Evolutionary conservation across 2,113 vertebrate species (phyloP).

Genomic region (Holacanthus passer): DNA sequence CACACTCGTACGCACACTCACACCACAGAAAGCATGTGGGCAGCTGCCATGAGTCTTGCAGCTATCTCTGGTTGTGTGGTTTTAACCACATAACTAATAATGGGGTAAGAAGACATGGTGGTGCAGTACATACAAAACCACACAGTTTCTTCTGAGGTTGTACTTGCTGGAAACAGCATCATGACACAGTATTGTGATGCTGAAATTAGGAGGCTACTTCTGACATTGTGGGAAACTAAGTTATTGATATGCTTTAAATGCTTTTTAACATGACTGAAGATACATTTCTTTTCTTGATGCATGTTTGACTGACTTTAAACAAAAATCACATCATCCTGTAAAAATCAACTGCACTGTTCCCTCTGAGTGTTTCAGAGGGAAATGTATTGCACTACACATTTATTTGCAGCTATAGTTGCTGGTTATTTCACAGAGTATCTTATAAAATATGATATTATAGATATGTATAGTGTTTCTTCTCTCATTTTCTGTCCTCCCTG

Average conservation of each 20-base stretch:
- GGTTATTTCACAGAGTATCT: neutral
- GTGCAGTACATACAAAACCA: slow-evolving; percentile 12
- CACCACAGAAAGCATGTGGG: slow-evolving; percentile 47
- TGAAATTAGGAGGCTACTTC: neutral
- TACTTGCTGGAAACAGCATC: slow-evolving; percentile 2
- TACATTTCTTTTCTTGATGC: too few relatives aligned
- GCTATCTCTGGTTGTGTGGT: slow-evolving; percentile 39
- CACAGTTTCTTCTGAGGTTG: slow-evolving; percentile 33
- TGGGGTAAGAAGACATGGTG: slow-evolving; percentile 8
- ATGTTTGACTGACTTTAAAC: neutral
- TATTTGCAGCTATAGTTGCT: neutral
- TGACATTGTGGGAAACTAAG: neutral
- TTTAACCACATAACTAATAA: slow-evolving; percentile 14
- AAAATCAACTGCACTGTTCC: neutral
- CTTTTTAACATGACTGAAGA: neutral
- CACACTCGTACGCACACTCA: slow-evolving; percentile 2
- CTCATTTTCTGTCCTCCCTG: slow-evolving; percentile 6
- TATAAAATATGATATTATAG: neutral
- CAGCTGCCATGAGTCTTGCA: slow-evolving; percentile 8
- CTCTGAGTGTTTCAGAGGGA: neutral
- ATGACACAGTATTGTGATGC: neutral
- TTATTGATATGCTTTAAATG: neutral
- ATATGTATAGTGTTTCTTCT: neutral
- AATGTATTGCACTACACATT: neutral
- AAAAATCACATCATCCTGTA: neutral